Evolutionary conservation across 2,888 invertebrate species (phyloP).

Genomic region (Cantharis rustica): DNA sequence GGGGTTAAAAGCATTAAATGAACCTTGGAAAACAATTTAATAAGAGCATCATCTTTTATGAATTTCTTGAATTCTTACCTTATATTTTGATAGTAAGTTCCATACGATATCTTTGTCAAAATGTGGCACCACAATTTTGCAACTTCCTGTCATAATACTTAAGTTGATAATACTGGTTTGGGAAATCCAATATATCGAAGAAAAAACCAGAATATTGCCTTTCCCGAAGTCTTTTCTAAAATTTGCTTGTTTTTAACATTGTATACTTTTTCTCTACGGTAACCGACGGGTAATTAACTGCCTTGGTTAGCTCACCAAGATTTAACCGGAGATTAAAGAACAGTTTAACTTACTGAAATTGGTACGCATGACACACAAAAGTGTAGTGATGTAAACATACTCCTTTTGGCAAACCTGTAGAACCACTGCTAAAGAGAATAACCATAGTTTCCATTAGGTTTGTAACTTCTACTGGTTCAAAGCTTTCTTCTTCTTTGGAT

Average conservation of each 20-base stretch:
- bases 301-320: too few species aligned
- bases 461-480: conserved; percentile 25
- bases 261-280: too few species aligned
- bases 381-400: conserved; percentile 35
- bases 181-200: conserved; percentile 46
- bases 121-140: conserved; percentile 34
- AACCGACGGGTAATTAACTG: too few species aligned
- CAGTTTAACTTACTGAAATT: background rate
- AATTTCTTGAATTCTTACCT: background rate
- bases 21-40: background rate
- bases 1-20: background rate
- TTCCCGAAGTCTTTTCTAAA: background rate
- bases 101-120: conserved; percentile 29
- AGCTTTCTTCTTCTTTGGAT: conserved; percentile 27
- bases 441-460: conserved; percentile 31
- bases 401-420: conserved; percentile 40
- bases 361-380: conserved; percentile 10
- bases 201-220: conserved; percentile 22
- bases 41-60: background rate
- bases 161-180: conserved; percentile 31
- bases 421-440: conserved; percentile 41
- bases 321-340: too few species aligned
- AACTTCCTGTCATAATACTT: conserved; percentile 35
- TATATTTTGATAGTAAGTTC: conserved; percentile 4
- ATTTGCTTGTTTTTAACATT: background rate